A percentile compares a stretch with the other conserved stretches of the same genome.
Conservation (phyloP, 2,888 invertebrate species). For the Octodonta nipae region DNA sequence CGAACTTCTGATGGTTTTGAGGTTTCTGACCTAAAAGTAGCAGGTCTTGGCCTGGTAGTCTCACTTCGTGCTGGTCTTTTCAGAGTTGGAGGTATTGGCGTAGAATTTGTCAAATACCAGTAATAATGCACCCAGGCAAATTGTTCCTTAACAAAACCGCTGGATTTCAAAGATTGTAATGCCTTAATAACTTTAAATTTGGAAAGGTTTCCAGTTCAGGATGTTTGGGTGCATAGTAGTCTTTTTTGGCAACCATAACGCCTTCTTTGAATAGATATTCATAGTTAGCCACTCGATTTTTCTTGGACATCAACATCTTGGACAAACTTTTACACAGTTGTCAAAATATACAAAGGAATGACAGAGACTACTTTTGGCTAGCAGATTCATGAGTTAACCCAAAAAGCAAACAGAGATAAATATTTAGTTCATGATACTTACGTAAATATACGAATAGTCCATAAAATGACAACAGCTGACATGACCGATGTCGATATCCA, state of each 20-base stretch:
- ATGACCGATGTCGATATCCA: too few relatives aligned
- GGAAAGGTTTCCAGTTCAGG: slow-evolving; percentile 88
- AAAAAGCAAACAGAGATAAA: too few relatives aligned
- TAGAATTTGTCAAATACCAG: slow-evolving; percentile 90
- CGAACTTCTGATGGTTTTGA: slow-evolving; percentile 70
- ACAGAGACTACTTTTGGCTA: too few relatives aligned
- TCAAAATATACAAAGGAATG: too few relatives aligned
- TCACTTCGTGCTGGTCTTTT: slow-evolving; percentile 82
- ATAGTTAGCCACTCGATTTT: slow-evolving; percentile 89
- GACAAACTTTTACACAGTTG: too few relatives aligned
- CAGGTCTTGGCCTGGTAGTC: slow-evolving; percentile 64
- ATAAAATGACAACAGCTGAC: too few relatives aligned
- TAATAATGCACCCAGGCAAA: slow-evolving; percentile 99
- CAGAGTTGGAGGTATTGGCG: slow-evolving; percentile 86
- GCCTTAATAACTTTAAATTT: slow-evolving; percentile 97
- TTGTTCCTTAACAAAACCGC: slow-evolving; percentile 96
- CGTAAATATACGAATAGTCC: too few relatives aligned
- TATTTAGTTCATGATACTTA: too few relatives aligned
- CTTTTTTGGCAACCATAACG: slow-evolving; percentile 98
- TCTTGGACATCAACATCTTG: slow-evolving; percentile 99
- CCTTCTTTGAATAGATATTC: slow-evolving; percentile 98
- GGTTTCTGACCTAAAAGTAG: slow-evolving; percentile 51
- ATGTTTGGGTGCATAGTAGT: slow-evolving; percentile 94
- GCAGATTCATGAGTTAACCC: too few relatives aligned
- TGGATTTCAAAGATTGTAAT: slow-evolving; percentile 88